These are phyloP conservation scores for Ephialtes manifestator DNA, from an alignment of 2,888 invertebrate genomes.

Conservation along the genomic window DNA sequence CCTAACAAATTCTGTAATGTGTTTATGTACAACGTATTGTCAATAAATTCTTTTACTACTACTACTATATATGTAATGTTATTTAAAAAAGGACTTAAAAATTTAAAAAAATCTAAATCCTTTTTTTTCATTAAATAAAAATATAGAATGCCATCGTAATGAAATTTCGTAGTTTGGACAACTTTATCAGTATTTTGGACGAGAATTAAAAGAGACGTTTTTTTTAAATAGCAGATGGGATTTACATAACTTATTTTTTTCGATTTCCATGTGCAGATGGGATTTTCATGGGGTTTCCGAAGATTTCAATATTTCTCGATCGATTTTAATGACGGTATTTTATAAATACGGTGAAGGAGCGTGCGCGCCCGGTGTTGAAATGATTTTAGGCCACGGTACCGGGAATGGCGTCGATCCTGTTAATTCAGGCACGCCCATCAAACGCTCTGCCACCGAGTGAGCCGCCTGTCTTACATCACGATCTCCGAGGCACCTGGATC, in stretches of 20 bases:
- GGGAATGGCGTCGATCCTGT: conserved; percentile 77
- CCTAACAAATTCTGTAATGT: too few relatives aligned
- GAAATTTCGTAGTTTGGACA: too few relatives aligned
- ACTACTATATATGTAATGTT: too few relatives aligned
- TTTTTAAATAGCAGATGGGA: too few relatives aligned
- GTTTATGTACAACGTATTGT: too few relatives aligned
- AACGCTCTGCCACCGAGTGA: conserved; percentile 44
- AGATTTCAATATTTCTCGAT: conserved; percentile 7
- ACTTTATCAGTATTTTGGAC: too few relatives aligned
- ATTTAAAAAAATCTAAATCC: too few relatives aligned
- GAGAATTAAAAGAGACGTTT: too few relatives aligned
- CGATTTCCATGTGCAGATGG: background rate
- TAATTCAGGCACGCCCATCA: conserved; percentile 78
- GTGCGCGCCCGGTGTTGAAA: conserved; percentile 35
- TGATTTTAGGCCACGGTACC: conserved; percentile 61
- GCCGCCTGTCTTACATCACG: conserved; percentile 35
- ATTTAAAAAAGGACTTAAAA: too few relatives aligned
- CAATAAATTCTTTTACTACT: too few relatives aligned
- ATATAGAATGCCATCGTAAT: too few relatives aligned
- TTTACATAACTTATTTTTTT: background rate
- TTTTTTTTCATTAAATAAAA: background rate
- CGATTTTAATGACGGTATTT: conserved; percentile 37
- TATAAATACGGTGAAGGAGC: conserved; percentile 17
- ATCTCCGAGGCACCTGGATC: conserved; percentile 57
- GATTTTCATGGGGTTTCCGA: conserved; percentile 4